Conservation (phyloP, 2,888 invertebrate species). For the Hedya salicella region DNA sequence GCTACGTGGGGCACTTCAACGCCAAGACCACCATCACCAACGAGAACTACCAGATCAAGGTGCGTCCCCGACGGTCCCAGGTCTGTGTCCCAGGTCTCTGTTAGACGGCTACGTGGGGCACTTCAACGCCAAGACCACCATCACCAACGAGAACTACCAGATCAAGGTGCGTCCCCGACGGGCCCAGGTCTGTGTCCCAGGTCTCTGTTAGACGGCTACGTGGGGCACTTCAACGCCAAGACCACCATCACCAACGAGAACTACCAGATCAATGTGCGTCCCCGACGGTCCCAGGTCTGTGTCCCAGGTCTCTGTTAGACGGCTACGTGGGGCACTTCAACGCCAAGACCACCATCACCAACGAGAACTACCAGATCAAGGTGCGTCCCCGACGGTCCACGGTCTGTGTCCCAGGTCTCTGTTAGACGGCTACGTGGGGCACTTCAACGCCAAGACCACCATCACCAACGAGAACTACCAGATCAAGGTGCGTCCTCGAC, state of each 20-base stretch:
- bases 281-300: neutral
- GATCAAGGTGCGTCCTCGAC: neutral
- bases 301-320: too few relatives aligned
- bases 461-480: constrained; percentile 3
- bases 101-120: too few relatives aligned
- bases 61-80: neutral
- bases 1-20: too few relatives aligned
- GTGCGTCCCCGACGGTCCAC: neutral
- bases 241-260: neutral
- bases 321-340: too few relatives aligned
- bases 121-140: neutral
- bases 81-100: too few relatives aligned
- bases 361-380: constrained; percentile 9
- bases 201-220: too few relatives aligned
- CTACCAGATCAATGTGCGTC: constrained; percentile 6
- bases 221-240: neutral
- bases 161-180: neutral
- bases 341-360: neutral
- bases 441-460: neutral
- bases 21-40: neutral
- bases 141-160: constrained; percentile 4
- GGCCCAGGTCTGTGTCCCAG: neutral
- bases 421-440: too few relatives aligned
- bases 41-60: constrained; percentile 9
- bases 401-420: neutral